Percentiles rank a stretch among this genome's conserved stretches.
These are phyloP conservation scores for Asbolus verrucosus DNA, from an alignment of 1,140 invertebrate genomes.

Conservation along the genomic window DNA sequence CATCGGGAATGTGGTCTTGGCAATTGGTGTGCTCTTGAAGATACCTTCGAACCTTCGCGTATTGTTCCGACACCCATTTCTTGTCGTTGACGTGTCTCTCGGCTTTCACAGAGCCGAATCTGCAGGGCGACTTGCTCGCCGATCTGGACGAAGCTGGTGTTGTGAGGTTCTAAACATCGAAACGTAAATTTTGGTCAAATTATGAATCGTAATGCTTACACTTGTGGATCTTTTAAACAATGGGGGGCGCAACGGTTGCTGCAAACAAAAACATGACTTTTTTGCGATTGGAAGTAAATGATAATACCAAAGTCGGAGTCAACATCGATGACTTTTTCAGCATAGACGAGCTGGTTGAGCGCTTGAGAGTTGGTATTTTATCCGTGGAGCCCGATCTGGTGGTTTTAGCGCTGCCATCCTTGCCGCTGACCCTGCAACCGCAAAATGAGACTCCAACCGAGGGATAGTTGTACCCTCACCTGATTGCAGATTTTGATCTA, in stretches of 20 bases:
- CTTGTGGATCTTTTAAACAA: neutral
- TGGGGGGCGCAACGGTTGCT: too few relatives aligned
- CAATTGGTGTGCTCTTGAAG: constrained; percentile 17
- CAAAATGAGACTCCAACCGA: constrained; percentile 1
- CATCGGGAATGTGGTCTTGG: constrained; percentile 1
- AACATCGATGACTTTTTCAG: neutral
- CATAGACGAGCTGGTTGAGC: constrained; percentile 9
- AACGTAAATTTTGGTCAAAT: neutral
- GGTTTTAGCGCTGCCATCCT: neutral
- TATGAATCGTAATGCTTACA: neutral
- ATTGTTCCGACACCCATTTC: constrained; percentile 43
- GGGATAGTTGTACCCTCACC: neutral
- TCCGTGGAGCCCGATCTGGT: neutral
- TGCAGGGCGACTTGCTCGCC: neutral
- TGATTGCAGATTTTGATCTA: constrained; percentile 30
- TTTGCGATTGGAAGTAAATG: neutral
- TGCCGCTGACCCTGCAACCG: neutral
- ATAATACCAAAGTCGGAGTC: neutral
- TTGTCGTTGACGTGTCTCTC: constrained; percentile 25
- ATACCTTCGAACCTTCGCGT: constrained; percentile 11
- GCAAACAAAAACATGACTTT: too few relatives aligned
- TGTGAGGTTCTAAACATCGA: constrained; percentile 8
- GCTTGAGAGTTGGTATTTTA: neutral
- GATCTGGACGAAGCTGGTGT: neutral
- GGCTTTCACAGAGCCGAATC: neutral